Evolutionary conservation across 1,140 invertebrate genomes (phyloP).

Genomic region (Saccostrea cuccullata): DNA sequence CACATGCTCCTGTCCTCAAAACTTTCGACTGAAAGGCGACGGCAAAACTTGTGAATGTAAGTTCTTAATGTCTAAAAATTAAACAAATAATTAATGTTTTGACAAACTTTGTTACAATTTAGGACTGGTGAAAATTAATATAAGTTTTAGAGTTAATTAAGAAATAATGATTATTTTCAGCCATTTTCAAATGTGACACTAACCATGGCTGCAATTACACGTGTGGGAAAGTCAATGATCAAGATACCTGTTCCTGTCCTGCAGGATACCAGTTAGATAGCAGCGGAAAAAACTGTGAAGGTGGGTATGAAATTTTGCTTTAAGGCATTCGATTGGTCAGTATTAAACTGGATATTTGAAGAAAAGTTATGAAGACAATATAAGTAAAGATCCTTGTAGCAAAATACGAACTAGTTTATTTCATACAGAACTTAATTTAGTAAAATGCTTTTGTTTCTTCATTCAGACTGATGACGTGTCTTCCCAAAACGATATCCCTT

Average conservation of each 20-base stretch:
- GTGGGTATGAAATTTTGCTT: background rate
- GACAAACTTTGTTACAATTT: too few relatives aligned
- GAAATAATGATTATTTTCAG: background rate
- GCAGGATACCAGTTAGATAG: constrained; percentile 37
- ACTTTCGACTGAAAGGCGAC: constrained; percentile 79
- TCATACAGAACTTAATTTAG: background rate
- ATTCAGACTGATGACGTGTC: too few relatives aligned
- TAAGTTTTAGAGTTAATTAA: too few relatives aligned
- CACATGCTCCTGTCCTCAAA: constrained; percentile 82
- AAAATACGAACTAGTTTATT: too few relatives aligned
- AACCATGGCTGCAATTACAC: constrained; percentile 40
- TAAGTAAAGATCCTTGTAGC: too few relatives aligned
- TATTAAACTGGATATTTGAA: too few relatives aligned
- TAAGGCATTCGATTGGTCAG: too few relatives aligned
- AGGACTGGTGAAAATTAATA: too few relatives aligned
- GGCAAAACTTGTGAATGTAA: constrained; percentile 77
- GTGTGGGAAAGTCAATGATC: constrained; percentile 52
- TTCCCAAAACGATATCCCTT: too few relatives aligned
- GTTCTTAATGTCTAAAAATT: background rate
- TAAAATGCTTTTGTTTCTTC: background rate
- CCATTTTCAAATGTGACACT: constrained; percentile 23
- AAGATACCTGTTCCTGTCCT: constrained; percentile 50
- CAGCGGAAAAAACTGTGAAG: background rate
- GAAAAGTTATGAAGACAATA: too few relatives aligned
- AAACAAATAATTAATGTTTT: too few relatives aligned